Base-by-base conservation (phyloP, 2,113 vertebrate species). In the Callospermophilus lateralis region DNA sequence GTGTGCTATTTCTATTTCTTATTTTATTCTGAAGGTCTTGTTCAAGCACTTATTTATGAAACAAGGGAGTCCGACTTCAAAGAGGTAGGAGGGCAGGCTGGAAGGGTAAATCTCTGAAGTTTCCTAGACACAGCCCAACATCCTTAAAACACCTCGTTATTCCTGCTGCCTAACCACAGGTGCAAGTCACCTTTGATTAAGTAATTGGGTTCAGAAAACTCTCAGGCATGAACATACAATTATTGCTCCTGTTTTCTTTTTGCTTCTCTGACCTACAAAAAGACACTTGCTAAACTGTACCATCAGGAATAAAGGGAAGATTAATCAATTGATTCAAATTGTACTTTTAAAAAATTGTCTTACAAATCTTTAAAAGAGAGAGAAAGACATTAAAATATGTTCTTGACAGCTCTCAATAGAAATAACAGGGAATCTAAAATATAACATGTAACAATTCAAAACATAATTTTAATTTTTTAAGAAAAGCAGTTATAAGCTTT, bases 181-280 rank as follows among this genome's bases (percentile, higher is more conserved):
- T 92, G 68, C 72, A 78, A 81, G 28, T 61, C 96, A 39, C 51
- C 55, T 98, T 95, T 95, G 93, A 97, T 92, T 37, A 78, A 61
- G 15, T 97, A 96, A 98, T 92, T 95, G 87, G 15, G 53, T 89
- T 95, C 95, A 93, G 80, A 78, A 78, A 97, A 89, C 63, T 92
- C 11, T 68, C 81, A 84, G 81, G 55, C 90, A 97, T 84, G 80
- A 97, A 86, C 30, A 84, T 34, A 24, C 42, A 95, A 95, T 95
- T 97, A 98, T 98, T 95, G 93, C 3, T 92, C 37, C 1, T 97
- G 34, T 2, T 94, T 98, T 72, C 93, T 34, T 91, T 94, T 92
- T 94, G 92, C 70, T 39, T 17, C 53, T 97, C 30, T 34, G 12
- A 32, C 39, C 53, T 80, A 34, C 63, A 95, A 96, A 98, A 98